Percentiles rank a stretch among this genome's conserved stretches.
Evolutionary conservation across 2,888 invertebrate genomes (phyloP).

Genomic region (Alsophila aescularia): DNA sequence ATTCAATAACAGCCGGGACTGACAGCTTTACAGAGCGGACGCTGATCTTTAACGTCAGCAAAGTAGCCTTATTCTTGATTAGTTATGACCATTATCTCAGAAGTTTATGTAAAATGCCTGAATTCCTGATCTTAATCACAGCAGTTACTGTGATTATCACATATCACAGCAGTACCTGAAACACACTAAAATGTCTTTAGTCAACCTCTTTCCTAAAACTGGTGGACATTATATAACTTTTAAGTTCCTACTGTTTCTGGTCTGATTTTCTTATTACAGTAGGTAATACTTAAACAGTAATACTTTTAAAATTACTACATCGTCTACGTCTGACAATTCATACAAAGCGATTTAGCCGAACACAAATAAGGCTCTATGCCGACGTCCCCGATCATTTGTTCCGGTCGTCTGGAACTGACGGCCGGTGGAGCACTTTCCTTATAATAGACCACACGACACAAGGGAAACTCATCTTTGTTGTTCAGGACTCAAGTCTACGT

Average conservation of each 20-base stretch:
- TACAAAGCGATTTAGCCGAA: constrained; percentile 42
- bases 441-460: constrained; percentile 1
- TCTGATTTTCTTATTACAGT: not conserved
- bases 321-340: constrained; percentile 23
- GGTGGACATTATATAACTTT: no score
- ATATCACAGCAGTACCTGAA: no score
- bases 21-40: no score
- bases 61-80: no score
- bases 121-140: no score
- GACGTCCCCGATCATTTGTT: constrained; percentile 43
- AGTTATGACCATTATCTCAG: no score
- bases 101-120: no score
- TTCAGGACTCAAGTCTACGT: not conserved
- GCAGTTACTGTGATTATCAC: no score
- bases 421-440: constrained; percentile 3
- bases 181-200: no score
- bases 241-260: not conserved
- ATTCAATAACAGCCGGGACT: no score
- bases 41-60: no score
- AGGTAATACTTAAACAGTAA: not conserved
- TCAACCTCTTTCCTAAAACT: no score
- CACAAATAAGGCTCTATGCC: constrained; percentile 46
- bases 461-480: not conserved
- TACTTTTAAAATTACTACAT: constrained; percentile 20
- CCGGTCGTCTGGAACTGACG: constrained; percentile 43